These are phyloP conservation scores for Actenoides lindsayi DNA, from an alignment of 2,113 vertebrate species.

Conservation along the genomic window DNA sequence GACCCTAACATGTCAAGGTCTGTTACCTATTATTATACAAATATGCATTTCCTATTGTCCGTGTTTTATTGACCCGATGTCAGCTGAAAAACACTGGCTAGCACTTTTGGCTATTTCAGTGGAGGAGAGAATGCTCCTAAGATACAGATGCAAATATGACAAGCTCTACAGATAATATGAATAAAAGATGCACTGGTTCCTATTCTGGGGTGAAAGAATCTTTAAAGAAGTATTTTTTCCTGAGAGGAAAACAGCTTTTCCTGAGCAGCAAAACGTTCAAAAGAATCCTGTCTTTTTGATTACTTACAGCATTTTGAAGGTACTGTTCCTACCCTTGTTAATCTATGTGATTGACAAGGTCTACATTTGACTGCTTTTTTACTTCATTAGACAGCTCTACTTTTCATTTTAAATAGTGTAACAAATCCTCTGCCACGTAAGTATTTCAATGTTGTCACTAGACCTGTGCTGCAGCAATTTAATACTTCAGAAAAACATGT, in stretches of 20 bases:
- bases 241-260: slow-evolving; percentile 49
- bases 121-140: neutral
- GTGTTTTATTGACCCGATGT: neutral
- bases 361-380: slow-evolving; percentile 64
- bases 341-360: slow-evolving; percentile 66
- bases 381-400: slow-evolving; percentile 58
- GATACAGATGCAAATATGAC: slow-evolving; percentile 1
- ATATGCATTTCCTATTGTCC: neutral
- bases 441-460: slow-evolving; percentile 56
- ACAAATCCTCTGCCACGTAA: slow-evolving; percentile 50
- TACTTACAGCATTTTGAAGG: slow-evolving; percentile 59
- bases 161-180: slow-evolving; percentile 38
- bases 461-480: slow-evolving; percentile 33
- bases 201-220: slow-evolving; percentile 32
- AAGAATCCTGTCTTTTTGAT: slow-evolving; percentile 66
- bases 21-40: neutral
- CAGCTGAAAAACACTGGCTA: neutral
- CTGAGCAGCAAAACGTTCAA: slow-evolving; percentile 52
- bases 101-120: neutral
- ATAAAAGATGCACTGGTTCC: slow-evolving; percentile 65
- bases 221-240: slow-evolving; percentile 50
- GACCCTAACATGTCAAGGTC: neutral
- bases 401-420: slow-evolving; percentile 62
- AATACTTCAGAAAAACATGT: slow-evolving; percentile 35
- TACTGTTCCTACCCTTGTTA: slow-evolving; percentile 48